Evolutionary conservation across 37 sponge, comb jelly and placozoan genomes (phyloP).

Genomic region (Oscarella lobularis): DNA sequence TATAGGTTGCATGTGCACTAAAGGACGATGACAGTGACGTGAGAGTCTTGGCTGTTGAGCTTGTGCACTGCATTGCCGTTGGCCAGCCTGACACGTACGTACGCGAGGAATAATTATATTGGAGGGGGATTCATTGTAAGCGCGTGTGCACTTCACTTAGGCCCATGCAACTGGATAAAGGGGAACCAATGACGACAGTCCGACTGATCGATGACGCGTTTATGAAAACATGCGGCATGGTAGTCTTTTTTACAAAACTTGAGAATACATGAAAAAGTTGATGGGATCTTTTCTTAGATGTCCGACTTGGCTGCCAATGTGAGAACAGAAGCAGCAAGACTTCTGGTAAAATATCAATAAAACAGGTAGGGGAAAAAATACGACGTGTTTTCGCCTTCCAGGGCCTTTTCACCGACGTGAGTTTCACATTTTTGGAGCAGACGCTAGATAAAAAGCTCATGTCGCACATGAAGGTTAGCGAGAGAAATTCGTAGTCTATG

Average conservation of each 20-base stretch:
- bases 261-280: no score
- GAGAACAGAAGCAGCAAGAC: slow-evolving; percentile 38
- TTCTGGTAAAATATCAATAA: slow-evolving; percentile 45
- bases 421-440: slow-evolving; percentile 47
- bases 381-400: no score
- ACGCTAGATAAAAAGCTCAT: slow-evolving; percentile 89
- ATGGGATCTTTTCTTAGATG: background rate
- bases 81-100: slow-evolving; percentile 11
- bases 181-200: slow-evolving; percentile 16
- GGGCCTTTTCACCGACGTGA: slow-evolving; percentile 36
- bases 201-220: slow-evolving; percentile 67
- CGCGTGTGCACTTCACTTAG: slow-evolving; percentile 13
- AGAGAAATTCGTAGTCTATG: no score
- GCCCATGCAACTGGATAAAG: slow-evolving; percentile 22
- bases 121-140: background rate
- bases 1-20: no score
- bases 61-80: slow-evolving; percentile 30
- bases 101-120: background rate
- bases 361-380: no score
- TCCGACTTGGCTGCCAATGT: slow-evolving; percentile 54
- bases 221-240: slow-evolving; percentile 61
- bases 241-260: no score
- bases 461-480: slow-evolving; percentile 66
- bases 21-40: slow-evolving; percentile 37
- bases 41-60: slow-evolving; percentile 25